Percentiles rank a stretch among this genome's conserved stretches.
phyloP scores from a whole-genome alignment of 2,113 vertebrate species.

The Oreochromis spilurus region DNA sequence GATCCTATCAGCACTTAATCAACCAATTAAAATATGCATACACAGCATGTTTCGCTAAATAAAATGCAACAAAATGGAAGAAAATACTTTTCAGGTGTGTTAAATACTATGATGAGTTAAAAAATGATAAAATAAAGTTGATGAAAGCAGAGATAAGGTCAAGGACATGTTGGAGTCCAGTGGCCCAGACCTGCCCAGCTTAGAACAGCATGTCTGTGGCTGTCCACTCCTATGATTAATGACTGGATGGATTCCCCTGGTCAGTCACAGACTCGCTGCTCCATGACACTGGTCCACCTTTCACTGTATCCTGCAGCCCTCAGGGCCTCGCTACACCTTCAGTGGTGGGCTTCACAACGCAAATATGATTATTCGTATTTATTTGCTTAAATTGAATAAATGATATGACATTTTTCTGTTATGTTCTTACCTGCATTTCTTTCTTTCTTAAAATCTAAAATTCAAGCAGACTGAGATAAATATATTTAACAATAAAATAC shows the following conservation, averaged over 20 bases:
- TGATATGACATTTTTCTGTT: background rate
- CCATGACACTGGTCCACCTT: constrained; percentile 59
- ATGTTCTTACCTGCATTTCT: background rate
- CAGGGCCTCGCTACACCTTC: constrained; percentile 16
- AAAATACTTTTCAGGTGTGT: background rate
- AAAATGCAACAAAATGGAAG: background rate
- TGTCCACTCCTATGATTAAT: constrained; percentile 88
- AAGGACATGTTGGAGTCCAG: constrained; percentile 40
- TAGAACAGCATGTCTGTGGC: constrained; percentile 72
- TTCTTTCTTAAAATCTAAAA: background rate
- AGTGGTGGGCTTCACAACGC: background rate
- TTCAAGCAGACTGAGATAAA: background rate
- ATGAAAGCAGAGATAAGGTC: constrained; percentile 21
- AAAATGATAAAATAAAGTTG: background rate
- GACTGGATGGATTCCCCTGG: constrained; percentile 78
- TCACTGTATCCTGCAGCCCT: constrained; percentile 37
- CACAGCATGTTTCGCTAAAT: background rate
- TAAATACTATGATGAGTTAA: background rate
- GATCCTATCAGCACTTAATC: constrained; percentile 21
- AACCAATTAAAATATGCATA: background rate
- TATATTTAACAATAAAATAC: background rate
- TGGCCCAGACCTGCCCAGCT: constrained; percentile 52
- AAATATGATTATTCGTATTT: background rate
- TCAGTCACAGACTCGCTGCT: constrained; percentile 47
- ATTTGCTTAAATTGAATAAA: background rate